Conservation (phyloP, 2,113 vertebrate species). For the Aepyceros melampus region DNA sequence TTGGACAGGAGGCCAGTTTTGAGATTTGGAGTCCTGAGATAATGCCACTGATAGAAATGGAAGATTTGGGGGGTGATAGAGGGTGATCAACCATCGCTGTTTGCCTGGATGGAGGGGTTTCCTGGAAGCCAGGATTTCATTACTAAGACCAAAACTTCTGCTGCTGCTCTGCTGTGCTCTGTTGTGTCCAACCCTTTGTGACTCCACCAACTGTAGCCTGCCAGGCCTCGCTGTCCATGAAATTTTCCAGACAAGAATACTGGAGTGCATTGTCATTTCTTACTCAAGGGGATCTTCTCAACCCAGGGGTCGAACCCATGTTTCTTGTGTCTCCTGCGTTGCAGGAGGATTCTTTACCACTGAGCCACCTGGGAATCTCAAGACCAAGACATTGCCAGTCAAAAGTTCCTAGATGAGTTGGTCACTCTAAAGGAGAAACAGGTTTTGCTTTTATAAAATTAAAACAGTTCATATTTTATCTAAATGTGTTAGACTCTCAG, state of each 20-base stretch:
- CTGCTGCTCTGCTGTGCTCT: neutral
- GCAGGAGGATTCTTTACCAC: neutral
- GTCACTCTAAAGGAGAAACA: neutral
- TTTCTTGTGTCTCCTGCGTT: neutral
- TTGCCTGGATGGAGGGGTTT: neutral
- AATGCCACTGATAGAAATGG: neutral
- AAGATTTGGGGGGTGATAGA: accelerated
- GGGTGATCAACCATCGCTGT: neutral
- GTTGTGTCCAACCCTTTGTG: neutral
- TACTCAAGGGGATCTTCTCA: neutral
- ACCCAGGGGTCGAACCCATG: neutral
- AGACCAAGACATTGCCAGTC: neutral
- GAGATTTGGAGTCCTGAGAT: neutral
- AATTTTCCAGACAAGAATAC: neutral
- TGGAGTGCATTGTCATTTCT: neutral
- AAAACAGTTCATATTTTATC: neutral
- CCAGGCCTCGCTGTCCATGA: neutral
- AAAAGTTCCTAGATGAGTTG: neutral
- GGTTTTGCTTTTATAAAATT: neutral
- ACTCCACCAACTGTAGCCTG: neutral
- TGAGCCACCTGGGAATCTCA: neutral
- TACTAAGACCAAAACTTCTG: neutral
- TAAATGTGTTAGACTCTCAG: neutral
- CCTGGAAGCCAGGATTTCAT: neutral
- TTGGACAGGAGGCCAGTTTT: neutral